A percentile compares a stretch with the other conserved stretches of the same genome.
Conservation (phyloP, 2,797 vertebrate species). For the Erethizon dorsatum region DNA sequence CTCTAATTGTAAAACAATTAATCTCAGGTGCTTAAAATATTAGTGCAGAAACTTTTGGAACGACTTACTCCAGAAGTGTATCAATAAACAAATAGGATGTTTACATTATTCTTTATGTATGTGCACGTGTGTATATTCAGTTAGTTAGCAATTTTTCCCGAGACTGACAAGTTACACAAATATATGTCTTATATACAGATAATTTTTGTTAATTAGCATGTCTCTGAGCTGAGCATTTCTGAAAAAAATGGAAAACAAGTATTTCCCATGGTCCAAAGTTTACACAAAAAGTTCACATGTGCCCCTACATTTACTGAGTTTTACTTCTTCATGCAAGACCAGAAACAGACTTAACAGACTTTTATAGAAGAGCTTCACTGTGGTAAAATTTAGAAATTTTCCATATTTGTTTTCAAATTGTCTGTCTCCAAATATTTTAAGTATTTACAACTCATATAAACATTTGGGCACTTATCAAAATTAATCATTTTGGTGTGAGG, state of each 20-base stretch:
- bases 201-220: slow-evolving; percentile 45
- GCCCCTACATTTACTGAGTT: neutral
- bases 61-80: slow-evolving; percentile 1
- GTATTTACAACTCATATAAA: neutral
- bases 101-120: neutral
- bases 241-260: neutral
- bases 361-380: neutral
- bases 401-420: neutral
- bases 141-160: neutral
- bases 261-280: neutral
- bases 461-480: neutral
- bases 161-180: neutral
- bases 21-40: neutral
- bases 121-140: neutral
- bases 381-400: slow-evolving; percentile 22
- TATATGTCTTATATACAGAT: neutral
- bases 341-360: neutral
- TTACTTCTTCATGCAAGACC: neutral
- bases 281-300: neutral
- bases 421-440: neutral
- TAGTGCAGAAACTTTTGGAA: neutral
- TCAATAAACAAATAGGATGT: neutral
- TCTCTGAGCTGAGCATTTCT: slow-evolving; percentile 12
- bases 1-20: slow-evolving; percentile 1
- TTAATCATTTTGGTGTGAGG: neutral